These are phyloP conservation scores for Azemiops feae DNA, from an alignment of 2,113 vertebrate species.

Conservation along the genomic window DNA sequence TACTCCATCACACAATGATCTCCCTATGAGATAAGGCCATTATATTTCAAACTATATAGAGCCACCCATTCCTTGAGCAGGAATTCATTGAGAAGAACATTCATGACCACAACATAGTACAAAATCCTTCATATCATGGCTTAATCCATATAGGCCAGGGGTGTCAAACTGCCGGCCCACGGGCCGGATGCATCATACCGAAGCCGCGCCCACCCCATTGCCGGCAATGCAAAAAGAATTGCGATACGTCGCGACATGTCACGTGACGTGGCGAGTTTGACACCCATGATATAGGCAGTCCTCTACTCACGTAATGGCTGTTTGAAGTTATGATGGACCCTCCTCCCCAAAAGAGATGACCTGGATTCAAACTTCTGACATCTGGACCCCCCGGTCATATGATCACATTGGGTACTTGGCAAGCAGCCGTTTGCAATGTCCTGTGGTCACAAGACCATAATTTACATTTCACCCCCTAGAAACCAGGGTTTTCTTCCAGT, in stretches of 20 bases:
- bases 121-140: neutral
- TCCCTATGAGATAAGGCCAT: neutral
- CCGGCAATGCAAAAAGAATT: no score
- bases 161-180: no score
- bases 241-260: no score
- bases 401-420: neutral
- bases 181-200: no score
- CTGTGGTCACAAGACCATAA: neutral
- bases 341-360: no score
- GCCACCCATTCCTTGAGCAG: neutral
- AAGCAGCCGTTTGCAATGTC: neutral
- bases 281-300: no score
- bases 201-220: no score
- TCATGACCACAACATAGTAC: neutral
- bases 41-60: neutral
- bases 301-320: no score
- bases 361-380: neutral
- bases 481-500: no score
- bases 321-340: no score
- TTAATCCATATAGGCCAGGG: neutral
- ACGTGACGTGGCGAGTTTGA: no score
- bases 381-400: neutral
- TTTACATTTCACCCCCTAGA: neutral
- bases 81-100: neutral
- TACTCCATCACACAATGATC: neutral